Evolutionary conservation across 1,140 invertebrate species (phyloP), one percentile per base, ranked within the genome.

Genomic region (Apis dorsata): DNA sequence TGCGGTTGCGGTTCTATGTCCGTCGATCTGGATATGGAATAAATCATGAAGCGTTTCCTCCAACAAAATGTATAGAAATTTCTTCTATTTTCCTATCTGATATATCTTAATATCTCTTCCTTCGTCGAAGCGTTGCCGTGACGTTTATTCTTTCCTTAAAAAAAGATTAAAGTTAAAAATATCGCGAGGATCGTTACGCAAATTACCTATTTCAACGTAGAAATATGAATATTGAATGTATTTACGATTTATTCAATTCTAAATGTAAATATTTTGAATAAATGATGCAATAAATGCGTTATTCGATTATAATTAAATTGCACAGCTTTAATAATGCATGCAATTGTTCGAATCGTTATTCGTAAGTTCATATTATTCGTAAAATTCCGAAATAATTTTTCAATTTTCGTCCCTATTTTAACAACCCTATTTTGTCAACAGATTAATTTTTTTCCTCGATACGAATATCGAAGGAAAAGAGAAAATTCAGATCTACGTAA

Each of bases 31-130:
- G 34, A 44, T 34, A 3, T 72, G 74, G 88, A 90, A 90, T 89
- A 90, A 90, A 89, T 89, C 86, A 90, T 89, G 84, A 89, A 85
- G 68, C 62, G 81, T 70, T 79, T 80, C 70, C 78, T 80, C 68
- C 53, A 83, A 84, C 59, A 73, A 81, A 81, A 82, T 88, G 75
- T 78, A 81, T 77, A 84, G 77, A 79, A 89, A 75, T 79, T 85
- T 68, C 62, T 55, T 73, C 19, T 55, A 19, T 17, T 21, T 59
- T 34, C 34, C 24, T 24, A 24, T 24, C 5, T 44, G 73, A 88
- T 76, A 81, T 77, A 70, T 73, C 19, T 73, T 70, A 44, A 8
- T 55, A 24, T 24, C 19, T 15, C 12, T 65, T 49, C 57, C 8
- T 55, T 55, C 15, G 3, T 55, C 11, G 12, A 24, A 24, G 24